phyloP scores from a whole-genome alignment of 2,888 invertebrate species.

The Coenonympha glycerion region DNA sequence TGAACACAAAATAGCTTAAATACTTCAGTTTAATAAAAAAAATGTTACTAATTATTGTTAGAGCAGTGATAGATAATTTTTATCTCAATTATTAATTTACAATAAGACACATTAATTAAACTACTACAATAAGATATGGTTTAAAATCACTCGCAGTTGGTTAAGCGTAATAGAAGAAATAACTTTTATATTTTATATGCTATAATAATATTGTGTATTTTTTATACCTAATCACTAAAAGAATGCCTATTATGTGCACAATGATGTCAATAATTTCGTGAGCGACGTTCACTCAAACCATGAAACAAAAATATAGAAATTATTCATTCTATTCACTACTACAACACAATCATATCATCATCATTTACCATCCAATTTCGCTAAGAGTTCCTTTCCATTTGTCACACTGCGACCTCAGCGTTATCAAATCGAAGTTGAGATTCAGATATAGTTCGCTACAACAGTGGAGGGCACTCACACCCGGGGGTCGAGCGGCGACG shows the following conservation, averaged over 20 bases:
- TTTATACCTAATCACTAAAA: neutral
- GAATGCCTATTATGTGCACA: neutral
- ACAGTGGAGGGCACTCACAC: slow-evolving; percentile 33
- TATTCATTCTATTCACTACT: slow-evolving; percentile 27
- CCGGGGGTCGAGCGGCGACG: slow-evolving; percentile 46
- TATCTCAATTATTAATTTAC: slow-evolving; percentile 33
- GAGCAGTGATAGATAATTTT: slow-evolving; percentile 32
- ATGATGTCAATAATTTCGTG: neutral
- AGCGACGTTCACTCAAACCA: slow-evolving; percentile 1
- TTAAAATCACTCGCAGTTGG: slow-evolving; percentile 60
- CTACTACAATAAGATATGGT: slow-evolving; percentile 65
- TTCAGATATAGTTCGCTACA: slow-evolving; percentile 28
- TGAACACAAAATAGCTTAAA: slow-evolving; percentile 28
- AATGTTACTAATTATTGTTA: slow-evolving; percentile 25
- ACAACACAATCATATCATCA: slow-evolving; percentile 12
- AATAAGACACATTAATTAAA: slow-evolving; percentile 43
- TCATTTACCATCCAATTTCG: slow-evolving; percentile 24
- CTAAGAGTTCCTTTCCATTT: slow-evolving; percentile 25
- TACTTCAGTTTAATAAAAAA: slow-evolving; percentile 22
- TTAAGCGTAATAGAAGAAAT: slow-evolving; percentile 34
- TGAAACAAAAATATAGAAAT: slow-evolving; percentile 19
- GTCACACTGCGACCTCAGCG: slow-evolving; percentile 8
- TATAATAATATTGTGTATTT: slow-evolving; percentile 9
- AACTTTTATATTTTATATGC: slow-evolving; percentile 24
- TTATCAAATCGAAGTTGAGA: slow-evolving; percentile 28